Evolutionary conservation across 2,888 invertebrate species (phyloP).

Genomic region (Phortica okadai): DNA sequence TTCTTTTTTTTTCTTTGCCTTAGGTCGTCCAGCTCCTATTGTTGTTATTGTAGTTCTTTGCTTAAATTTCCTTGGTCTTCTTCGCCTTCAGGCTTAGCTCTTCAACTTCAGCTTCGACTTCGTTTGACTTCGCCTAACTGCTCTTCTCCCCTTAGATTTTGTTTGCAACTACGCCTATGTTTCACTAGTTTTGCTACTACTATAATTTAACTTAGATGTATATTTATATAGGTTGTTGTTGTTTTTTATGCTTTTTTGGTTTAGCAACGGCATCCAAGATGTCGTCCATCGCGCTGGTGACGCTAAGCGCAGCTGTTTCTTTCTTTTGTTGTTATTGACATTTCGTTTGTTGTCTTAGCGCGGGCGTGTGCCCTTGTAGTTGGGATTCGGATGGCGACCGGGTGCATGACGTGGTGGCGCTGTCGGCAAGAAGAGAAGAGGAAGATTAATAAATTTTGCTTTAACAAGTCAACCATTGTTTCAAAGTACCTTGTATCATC

Average conservation of each 20-base stretch:
- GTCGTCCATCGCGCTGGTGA: background rate
- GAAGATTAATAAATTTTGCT: background rate
- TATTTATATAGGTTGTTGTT: constrained; percentile 45
- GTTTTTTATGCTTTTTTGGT: constrained; percentile 27
- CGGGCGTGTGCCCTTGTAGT: constrained; percentile 75
- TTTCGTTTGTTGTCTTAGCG: constrained; percentile 53
- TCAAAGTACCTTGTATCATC: constrained; percentile 75
- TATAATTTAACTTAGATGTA: constrained; percentile 69
- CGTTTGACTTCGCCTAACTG: background rate
- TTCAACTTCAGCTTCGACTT: no score
- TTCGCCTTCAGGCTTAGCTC: background rate
- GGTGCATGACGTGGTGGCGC: constrained; percentile 75
- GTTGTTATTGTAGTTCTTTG: constrained; percentile 4
- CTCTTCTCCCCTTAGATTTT: constrained; percentile 11
- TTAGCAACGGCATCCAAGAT: constrained; percentile 2
- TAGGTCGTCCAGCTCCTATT: background rate
- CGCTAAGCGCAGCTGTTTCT: background rate
- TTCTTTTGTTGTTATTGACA: constrained; percentile 34
- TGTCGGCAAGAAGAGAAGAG: constrained; percentile 35
- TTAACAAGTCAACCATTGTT: background rate
- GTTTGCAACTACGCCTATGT: constrained; percentile 20
- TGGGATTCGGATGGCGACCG: constrained; percentile 76
- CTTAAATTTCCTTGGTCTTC: background rate
- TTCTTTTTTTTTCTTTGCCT: background rate
- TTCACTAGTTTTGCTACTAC: constrained; percentile 62